Base-by-base conservation (phyloP, 2,888 invertebrate genomes). In the Seira ritae region DNA sequence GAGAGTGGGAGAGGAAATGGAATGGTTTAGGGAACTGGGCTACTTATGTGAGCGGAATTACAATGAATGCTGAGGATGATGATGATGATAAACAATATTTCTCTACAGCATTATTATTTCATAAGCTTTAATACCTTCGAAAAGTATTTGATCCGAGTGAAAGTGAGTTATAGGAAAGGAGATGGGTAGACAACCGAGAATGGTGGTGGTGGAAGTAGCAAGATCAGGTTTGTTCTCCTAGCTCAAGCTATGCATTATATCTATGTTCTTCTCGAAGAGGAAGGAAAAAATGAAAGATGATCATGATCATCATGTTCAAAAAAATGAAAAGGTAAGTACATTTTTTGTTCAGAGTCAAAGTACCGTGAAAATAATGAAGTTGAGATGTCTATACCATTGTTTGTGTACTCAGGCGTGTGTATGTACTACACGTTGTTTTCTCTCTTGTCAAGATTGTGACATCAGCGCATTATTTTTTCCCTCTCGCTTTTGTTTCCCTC, bases 391-490 rank as follows among this genome's bases (percentile, higher is more conserved):
- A 20, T 70, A n/a, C 46, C 20, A 17, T 17, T 55, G 55, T 55
- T 55, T 55, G 55, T 55, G 55, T 60, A 71, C 50, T 10, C 17
- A 50, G 50, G 50, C 55, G 55, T 55, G 55, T 55, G 55, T 6
- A 3, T n/a, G 50, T 65, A 23, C 62, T 65, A 20, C 50, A 42
- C 24, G 37, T 74, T 81, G 66, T 81, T 70, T 80, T 66, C 74
- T 55, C 80, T 81, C 70, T 81, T 81, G 81, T 76, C 76, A 76
- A 81, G 71, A 55, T 24, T 80, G 70, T 80, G 80, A 80, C 80
- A 70, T 80, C 70, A 70, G 12, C 62, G 31, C 75, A 80, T 80
- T 75, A 80, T 42, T 80, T 70, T 80, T 70, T 60, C 37, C 22
- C 31, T 66, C 68, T 22, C 70, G 55, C 31, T 37, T 62, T 17